Evolutionary conservation across 2,888 invertebrate species (phyloP).

Genomic region (Octodonta nipae): DNA sequence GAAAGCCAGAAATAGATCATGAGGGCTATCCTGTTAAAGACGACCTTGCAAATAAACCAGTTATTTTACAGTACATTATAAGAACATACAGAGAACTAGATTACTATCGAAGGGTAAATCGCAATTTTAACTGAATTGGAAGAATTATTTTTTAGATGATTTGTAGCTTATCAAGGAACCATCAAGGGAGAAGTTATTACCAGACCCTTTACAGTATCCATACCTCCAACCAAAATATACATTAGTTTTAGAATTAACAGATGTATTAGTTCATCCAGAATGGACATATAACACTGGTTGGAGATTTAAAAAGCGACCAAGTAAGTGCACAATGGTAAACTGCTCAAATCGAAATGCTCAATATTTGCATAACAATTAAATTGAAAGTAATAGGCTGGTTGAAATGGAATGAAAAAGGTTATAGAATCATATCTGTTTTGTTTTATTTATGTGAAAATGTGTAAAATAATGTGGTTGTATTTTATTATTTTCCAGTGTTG

Average conservation of each 20-base stretch:
- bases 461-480: no score
- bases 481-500: no score
- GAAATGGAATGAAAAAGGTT: no score
- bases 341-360: no score
- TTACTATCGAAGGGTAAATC: constrained; percentile 27
- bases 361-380: no score
- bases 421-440: no score
- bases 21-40: constrained; percentile 62
- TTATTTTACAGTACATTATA: constrained; percentile 54
- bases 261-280: constrained; percentile 91
- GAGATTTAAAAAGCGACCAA: constrained; percentile 96
- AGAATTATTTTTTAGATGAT: constrained; percentile 1
- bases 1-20: constrained; percentile 57
- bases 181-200: constrained; percentile 81
- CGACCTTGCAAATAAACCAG: constrained; percentile 56
- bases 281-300: constrained; percentile 98
- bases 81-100: constrained; percentile 41
- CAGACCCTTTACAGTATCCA: constrained; percentile 80
- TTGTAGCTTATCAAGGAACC: constrained; percentile 79
- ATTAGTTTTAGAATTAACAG: constrained; percentile 87
- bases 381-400: no score
- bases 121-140: background rate
- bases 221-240: constrained; percentile 96
- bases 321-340: no score
- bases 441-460: no score